Conservation (phyloP, 2,888 invertebrate genomes). For the Ormyrus thymus region DNA sequence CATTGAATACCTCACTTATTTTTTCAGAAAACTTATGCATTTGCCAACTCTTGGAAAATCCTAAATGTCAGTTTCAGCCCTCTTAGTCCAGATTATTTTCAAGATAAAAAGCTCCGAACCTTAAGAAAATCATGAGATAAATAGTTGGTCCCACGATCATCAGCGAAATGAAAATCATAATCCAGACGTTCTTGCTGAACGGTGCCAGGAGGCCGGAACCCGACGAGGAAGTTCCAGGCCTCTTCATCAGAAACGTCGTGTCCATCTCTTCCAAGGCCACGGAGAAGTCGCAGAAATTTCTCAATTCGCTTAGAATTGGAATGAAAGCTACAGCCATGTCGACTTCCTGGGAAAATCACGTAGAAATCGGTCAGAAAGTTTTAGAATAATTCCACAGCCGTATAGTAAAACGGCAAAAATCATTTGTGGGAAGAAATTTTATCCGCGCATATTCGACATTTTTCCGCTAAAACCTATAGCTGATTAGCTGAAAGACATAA, state of each 20-base stretch:
- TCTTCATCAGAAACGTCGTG: conserved; percentile 87
- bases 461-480: too few relatives aligned
- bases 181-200: conserved; percentile 84
- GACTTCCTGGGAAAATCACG: conserved; percentile 77
- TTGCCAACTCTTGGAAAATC: neutral
- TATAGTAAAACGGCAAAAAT: too few relatives aligned
- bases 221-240: conserved; percentile 88
- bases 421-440: too few relatives aligned
- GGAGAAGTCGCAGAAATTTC: conserved; percentile 78
- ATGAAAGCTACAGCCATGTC: conserved; percentile 88
- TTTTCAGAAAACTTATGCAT: neutral
- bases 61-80: conserved; percentile 3
- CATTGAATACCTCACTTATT: neutral
- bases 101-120: conserved; percentile 70
- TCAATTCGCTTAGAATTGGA: conserved; percentile 80
- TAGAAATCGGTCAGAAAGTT: neutral
- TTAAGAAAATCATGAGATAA: conserved; percentile 81
- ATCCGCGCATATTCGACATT: too few relatives aligned
- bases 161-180: conserved; percentile 83
- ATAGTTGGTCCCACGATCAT: conserved; percentile 87
- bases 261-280: conserved; percentile 83
- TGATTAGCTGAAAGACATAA: too few relatives aligned
- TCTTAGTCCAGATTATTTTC: neutral
- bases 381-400: too few relatives aligned
- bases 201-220: conserved; percentile 90